Evolutionary conservation across 2,113 vertebrate species (phyloP).

Genomic region (Hypomesus transpacificus): DNA sequence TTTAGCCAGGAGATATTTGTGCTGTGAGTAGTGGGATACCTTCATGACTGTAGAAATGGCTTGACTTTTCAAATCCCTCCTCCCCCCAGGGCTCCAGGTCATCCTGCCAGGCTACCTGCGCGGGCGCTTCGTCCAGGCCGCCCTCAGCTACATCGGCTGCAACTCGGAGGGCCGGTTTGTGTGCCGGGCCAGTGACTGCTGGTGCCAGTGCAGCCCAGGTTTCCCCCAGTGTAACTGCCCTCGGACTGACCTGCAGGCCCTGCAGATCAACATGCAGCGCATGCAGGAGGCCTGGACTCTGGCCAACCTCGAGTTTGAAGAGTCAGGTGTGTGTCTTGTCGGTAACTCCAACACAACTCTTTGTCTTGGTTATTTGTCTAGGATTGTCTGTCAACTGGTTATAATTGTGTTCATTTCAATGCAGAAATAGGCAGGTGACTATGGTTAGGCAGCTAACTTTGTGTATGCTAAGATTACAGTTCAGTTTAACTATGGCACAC

Average conservation of each 20-base stretch:
- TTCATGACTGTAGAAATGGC: neutral
- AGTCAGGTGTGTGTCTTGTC: slow-evolving; percentile 78
- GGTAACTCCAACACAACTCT: too few species aligned
- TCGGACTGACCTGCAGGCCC: slow-evolving; percentile 77
- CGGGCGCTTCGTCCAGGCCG: slow-evolving; percentile 83
- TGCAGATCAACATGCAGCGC: slow-evolving; percentile 84
- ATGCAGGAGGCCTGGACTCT: slow-evolving; percentile 77
- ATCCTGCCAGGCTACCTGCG: slow-evolving; percentile 86
- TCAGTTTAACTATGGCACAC: too few species aligned
- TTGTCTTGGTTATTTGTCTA: too few species aligned
- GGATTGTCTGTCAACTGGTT: too few species aligned
- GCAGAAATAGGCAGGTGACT: too few species aligned
- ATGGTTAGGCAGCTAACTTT: too few species aligned
- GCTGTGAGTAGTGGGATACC: neutral
- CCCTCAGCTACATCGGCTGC: slow-evolving; percentile 92
- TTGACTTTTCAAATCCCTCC: neutral
- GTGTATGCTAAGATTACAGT: too few species aligned
- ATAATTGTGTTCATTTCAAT: too few species aligned
- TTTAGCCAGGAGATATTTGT: neutral
- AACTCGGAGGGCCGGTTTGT: slow-evolving; percentile 86
- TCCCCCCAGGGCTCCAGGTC: slow-evolving; percentile 84
- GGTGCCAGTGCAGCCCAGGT: slow-evolving; percentile 81
- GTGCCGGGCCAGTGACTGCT: slow-evolving; percentile 86
- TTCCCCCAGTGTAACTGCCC: slow-evolving; percentile 94
- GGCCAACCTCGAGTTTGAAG: slow-evolving; percentile 84